A percentile compares a stretch with the other conserved stretches of the same genome.
Evolutionary conservation across 1,140 invertebrate species (phyloP).

Genomic region (Drosophila guanche): DNA sequence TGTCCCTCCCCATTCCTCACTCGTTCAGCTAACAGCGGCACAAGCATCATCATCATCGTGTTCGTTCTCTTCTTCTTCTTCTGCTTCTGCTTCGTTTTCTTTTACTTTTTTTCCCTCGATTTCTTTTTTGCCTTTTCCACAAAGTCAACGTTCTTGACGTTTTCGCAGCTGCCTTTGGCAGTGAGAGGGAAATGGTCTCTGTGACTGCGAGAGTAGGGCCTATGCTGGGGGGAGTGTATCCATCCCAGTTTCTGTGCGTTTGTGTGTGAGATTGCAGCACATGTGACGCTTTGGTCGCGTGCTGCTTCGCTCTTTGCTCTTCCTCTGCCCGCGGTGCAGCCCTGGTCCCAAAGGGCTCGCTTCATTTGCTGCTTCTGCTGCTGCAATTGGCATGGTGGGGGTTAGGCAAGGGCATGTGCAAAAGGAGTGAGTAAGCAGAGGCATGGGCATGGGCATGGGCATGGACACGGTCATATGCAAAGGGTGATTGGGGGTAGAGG

Average conservation of each 20-base stretch:
- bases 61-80: conserved; percentile 32
- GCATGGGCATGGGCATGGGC: conserved; percentile 38
- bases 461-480: neutral
- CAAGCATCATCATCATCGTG: conserved; percentile 49
- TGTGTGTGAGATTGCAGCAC: conserved; percentile 63
- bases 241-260: conserved; percentile 15
- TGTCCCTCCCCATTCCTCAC: neutral
- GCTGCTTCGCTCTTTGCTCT: conserved; percentile 65
- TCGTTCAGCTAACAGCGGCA: conserved; percentile 42
- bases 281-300: conserved; percentile 79
- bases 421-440: too few relatives aligned
- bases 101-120: conserved; percentile 37
- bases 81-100: conserved; percentile 39
- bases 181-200: neutral
- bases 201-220: conserved; percentile 10
- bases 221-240: conserved; percentile 8
- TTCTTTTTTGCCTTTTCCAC: conserved; percentile 69
- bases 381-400: conserved; percentile 47
- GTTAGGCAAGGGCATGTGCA: neutral
- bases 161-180: conserved; percentile 72
- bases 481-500: neutral
- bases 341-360: conserved; percentile 18
- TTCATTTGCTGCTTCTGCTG: conserved; percentile 57
- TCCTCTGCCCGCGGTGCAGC: conserved; percentile 34
- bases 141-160: conserved; percentile 78